Percentiles rank a stretch among this genome's conserved stretches.
phyloP scores from a whole-genome alignment of 2,113 vertebrate species.

The Tringa solitaria region DNA sequence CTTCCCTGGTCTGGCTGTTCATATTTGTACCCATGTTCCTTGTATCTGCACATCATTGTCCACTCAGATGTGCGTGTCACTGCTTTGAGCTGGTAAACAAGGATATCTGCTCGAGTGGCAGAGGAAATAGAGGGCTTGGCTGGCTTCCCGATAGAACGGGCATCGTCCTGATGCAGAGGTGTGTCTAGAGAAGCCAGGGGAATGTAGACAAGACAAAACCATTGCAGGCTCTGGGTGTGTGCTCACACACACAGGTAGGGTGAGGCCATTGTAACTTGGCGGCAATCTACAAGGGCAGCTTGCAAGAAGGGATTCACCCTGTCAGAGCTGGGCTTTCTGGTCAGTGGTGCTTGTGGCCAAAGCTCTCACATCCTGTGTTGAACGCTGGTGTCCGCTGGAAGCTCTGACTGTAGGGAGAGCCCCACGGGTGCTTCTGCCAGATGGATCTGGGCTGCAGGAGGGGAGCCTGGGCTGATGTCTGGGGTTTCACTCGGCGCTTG shows the following conservation, averaged over 20 bases:
- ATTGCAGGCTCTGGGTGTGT: accelerated
- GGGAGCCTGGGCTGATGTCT: neutral
- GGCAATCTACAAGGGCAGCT: neutral
- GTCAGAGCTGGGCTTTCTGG: neutral
- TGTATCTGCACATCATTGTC: neutral
- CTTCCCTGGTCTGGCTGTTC: neutral
- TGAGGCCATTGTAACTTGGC: neutral
- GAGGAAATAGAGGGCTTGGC: neutral
- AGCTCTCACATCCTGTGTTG: accelerated
- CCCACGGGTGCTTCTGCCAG: neutral
- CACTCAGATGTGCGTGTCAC: accelerated
- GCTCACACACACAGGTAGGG: neutral
- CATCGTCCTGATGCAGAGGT: neutral
- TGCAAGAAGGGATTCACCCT: neutral
- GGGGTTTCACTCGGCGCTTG: neutral
- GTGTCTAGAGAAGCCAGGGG: neutral
- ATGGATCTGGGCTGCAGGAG: neutral
- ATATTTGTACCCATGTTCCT: accelerated
- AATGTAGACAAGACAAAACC: neutral
- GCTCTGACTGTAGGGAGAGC: neutral
- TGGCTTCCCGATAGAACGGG: neutral
- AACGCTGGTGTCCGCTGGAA: neutral
- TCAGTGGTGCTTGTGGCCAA: neutral
- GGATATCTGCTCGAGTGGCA: neutral
- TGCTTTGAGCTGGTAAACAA: neutral